Percentiles rank a stretch among this genome's conserved stretches.
Conservation (phyloP, 1,140 invertebrate genomes). For the Drosophila triauraria region DNA sequence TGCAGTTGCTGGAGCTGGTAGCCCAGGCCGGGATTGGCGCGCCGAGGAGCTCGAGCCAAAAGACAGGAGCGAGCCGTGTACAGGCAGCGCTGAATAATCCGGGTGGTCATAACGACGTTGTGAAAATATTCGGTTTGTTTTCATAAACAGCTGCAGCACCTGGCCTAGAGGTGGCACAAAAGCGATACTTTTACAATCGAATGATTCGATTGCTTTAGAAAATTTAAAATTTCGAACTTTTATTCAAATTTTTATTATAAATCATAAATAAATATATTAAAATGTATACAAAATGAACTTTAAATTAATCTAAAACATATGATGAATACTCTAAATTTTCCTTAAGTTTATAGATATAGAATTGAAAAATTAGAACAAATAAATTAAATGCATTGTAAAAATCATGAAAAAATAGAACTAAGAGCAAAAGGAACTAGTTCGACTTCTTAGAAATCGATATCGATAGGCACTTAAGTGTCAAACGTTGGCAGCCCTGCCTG, state of each 20-base stretch:
- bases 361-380: too few relatives aligned
- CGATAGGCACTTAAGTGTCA: too few relatives aligned
- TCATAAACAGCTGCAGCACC: conserved; percentile 21
- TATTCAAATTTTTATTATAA: too few relatives aligned
- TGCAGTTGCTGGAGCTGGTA: conserved; percentile 65
- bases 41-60: conserved; percentile 47
- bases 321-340: too few relatives aligned
- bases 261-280: too few relatives aligned
- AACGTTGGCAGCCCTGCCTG: conserved; percentile 3
- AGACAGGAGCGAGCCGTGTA: conserved; percentile 41
- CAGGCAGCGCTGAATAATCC: conserved; percentile 37
- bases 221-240: too few relatives aligned
- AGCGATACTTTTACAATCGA: not conserved
- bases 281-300: too few relatives aligned
- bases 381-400: too few relatives aligned
- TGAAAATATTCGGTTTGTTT: conserved; percentile 21
- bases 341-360: too few relatives aligned
- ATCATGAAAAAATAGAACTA: too few relatives aligned
- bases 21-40: conserved; percentile 72
- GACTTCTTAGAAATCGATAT: not conserved
- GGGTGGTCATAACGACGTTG: conserved; percentile 16
- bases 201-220: not conserved
- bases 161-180: not conserved
- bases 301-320: too few relatives aligned
- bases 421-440: too few relatives aligned